These are phyloP conservation scores for Prinia subflava DNA, from an alignment of 2,113 vertebrate genomes.

Conservation along the genomic window DNA sequence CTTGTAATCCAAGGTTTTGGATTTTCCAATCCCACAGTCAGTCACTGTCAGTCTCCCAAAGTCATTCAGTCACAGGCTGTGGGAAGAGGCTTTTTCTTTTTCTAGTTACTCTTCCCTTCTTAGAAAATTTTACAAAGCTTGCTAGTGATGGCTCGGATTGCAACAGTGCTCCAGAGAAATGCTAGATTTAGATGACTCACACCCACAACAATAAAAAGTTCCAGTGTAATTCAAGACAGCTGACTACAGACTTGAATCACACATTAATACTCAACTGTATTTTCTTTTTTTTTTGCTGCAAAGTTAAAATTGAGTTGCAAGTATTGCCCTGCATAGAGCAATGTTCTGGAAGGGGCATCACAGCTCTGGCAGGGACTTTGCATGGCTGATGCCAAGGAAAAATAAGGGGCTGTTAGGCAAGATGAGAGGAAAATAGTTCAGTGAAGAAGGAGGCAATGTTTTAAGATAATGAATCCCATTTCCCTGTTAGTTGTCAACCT, in stretches of 20 bases:
- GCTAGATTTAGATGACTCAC: slow-evolving; percentile 19
- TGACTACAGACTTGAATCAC: slow-evolving; percentile 11
- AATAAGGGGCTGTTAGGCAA: neutral
- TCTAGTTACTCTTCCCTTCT: neutral
- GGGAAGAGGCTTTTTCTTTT: neutral
- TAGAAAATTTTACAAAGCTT: neutral
- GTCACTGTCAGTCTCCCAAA: neutral
- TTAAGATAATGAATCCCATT: neutral
- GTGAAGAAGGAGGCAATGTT: neutral
- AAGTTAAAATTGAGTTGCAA: slow-evolving; percentile 14
- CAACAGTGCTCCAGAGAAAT: neutral
- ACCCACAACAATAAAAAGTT: slow-evolving; percentile 21
- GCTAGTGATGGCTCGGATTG: neutral
- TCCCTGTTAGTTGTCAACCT: neutral
- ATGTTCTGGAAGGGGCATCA: neutral
- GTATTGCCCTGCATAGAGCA: neutral
- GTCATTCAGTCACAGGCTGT: neutral
- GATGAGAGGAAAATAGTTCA: slow-evolving; percentile 19
- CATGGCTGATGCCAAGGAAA: neutral
- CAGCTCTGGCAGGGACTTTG: neutral
- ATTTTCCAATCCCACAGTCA: neutral
- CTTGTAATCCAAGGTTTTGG: neutral
- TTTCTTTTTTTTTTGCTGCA: neutral
- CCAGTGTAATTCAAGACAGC: slow-evolving; percentile 38
- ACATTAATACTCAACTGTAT: neutral